phyloP scores from a whole-genome alignment of 2,888 invertebrate genomes.

The Chaetogeoica ovagalla region DNA sequence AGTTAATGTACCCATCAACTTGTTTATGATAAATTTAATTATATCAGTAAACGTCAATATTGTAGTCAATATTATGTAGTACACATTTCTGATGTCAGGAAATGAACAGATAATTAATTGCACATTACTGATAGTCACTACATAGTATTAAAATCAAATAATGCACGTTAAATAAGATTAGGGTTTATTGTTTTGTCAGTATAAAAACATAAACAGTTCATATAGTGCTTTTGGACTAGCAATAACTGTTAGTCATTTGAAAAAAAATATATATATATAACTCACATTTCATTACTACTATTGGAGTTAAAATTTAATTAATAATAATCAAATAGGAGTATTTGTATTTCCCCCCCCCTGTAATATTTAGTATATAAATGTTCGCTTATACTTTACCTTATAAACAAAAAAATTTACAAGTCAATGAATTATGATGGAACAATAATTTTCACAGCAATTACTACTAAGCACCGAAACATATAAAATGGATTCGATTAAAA shows the following conservation, averaged over 20 bases:
- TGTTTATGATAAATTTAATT: not conserved
- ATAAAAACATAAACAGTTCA: not conserved
- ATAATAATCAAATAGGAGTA: no score
- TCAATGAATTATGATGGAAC: not conserved
- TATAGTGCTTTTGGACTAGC: not conserved
- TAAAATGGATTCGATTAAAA: not conserved
- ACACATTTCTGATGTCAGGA: not conserved
- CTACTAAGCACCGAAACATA: not conserved
- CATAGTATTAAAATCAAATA: not conserved
- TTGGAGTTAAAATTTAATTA: no score
- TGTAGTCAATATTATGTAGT: not conserved
- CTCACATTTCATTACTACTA: no score
- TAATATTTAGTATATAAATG: no score
- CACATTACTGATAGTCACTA: not conserved
- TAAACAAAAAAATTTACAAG: no score
- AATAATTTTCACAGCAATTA: not conserved
- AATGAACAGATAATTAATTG: not conserved
- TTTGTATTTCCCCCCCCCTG: no score
- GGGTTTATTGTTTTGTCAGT: not conserved
- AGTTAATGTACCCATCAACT: not conserved
- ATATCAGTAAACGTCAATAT: conserved; percentile 14
- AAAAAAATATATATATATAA: no score
- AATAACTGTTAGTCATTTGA: not conserved
- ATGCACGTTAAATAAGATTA: not conserved
- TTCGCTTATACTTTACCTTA: no score